Evolutionary conservation across 2,113 vertebrate species (phyloP), one percentile per base, ranked within the genome.

Genomic region (Seriola rivoliana): DNA sequence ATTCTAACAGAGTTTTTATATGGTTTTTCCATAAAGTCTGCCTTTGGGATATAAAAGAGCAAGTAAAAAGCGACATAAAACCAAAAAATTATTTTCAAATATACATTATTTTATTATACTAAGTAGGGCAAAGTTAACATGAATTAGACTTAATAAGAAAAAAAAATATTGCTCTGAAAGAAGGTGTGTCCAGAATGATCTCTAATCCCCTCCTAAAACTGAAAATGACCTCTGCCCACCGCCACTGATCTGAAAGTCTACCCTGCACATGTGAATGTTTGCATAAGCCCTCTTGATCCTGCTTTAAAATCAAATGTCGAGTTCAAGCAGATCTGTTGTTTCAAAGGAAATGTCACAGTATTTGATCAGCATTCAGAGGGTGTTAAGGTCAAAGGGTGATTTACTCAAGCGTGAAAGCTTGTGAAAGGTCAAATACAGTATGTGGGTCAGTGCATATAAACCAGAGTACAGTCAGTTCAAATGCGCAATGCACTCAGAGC

Each of bases 1-100:
- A 84, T 82, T 82, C 36, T 55, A 81, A 85, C 78, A 48, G 67
- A 57, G 29, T 57, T 71, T 86, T 71, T 16, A 55, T 79, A 89
- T 82, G 66, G 9, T 71, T 87, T 91, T 89, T 83, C 80, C 36
- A 75, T 85, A 65, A 80, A 64, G 68, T 65, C 71, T 69, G 75
- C 71, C 55, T 77, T 50, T 23, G 0, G 57, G 36, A 77, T 60
- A 42, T 71, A 38, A 71, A 85, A 52, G 32, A 75, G 36, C 42
- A 44, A 36, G 52, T 74, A 66, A 66, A 80, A 76, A 44, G 34
- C 34, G 82, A 46, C 44, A 17, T 40, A 12, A 44, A 55, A 79
- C 50, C 42, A 48, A 25, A 71, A 78, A 71, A 78, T 69, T 36
- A 38, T 38, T 78, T 70, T 75, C 42, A 64, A 76, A 73, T 59